These are phyloP conservation scores for Carlito syrichta DNA, from an alignment of 2,113 vertebrate species.

Conservation along the genomic window DNA sequence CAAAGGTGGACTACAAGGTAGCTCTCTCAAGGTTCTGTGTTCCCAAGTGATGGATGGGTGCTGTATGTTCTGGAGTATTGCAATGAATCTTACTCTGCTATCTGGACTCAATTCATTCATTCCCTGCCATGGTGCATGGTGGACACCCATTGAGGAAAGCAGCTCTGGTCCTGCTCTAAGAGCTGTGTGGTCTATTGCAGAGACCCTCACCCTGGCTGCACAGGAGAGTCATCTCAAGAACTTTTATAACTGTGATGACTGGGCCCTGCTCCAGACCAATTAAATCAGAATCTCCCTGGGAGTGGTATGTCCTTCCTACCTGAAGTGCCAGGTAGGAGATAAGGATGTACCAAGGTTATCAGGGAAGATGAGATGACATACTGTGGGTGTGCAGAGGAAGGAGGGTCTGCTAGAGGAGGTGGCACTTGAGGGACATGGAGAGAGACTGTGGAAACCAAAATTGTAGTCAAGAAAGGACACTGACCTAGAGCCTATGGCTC, in stretches of 20 bases:
- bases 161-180: neutral
- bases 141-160: rapidly evolving
- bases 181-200: neutral
- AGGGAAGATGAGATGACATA: rapidly evolving
- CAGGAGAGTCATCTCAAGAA: neutral
- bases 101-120: neutral
- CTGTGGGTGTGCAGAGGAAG: neutral
- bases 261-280: too few relatives aligned
- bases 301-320: neutral
- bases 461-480: too few relatives aligned
- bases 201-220: rapidly evolving
- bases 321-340: neutral
- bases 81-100: neutral
- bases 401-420: neutral
- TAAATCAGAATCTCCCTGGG: neutral
- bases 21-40: neutral
- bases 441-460: neutral
- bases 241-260: neutral
- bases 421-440: rapidly evolving
- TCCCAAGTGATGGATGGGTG: rapidly evolving
- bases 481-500: too few relatives aligned
- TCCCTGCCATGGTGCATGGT: rapidly evolving
- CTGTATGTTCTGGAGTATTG: neutral
- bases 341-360: neutral
- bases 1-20: neutral